Evolutionary conservation across 2,113 vertebrate genomes (phyloP).

Genomic region (Oreocharis arfaki): DNA sequence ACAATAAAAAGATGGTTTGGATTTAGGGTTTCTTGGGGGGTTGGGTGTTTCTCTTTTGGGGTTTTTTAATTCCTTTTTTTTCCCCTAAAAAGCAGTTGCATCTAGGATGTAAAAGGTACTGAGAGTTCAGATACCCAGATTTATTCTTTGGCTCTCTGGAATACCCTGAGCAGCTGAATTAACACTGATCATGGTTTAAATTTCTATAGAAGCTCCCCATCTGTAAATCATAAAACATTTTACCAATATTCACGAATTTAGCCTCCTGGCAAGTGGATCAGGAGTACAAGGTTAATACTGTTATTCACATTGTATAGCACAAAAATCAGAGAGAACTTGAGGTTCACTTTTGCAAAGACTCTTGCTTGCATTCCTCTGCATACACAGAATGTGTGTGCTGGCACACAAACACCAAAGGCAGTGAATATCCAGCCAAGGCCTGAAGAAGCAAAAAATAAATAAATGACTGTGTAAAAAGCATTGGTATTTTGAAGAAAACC

Average conservation of each 20-base stretch:
- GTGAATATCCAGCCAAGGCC: not conserved
- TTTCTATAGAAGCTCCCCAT: not conserved
- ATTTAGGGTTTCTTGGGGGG: not conserved
- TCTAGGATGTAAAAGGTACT: not conserved
- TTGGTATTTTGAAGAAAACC: not conserved
- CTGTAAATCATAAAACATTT: conserved; percentile 8
- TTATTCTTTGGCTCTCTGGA: not conserved
- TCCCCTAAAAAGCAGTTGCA: not conserved
- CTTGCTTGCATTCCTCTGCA: not conserved
- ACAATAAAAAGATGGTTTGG: not conserved
- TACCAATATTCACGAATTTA: not conserved
- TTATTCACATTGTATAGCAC: not conserved
- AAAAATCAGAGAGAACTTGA: conserved; percentile 5
- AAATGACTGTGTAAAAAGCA: not conserved
- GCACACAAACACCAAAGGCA: not conserved
- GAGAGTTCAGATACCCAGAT: not conserved
- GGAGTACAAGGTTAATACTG: not conserved
- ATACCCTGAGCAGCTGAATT: not conserved
- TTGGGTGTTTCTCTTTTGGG: not conserved
- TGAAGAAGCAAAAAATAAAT: not conserved
- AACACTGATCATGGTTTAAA: not conserved
- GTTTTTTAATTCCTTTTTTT: not conserved
- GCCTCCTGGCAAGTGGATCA: conserved; percentile 1
- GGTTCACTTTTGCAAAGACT: not conserved
- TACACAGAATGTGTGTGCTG: not conserved